Evolutionary conservation across 2,888 invertebrate genomes (phyloP).

Genomic region (Phyto melanocephala): DNA sequence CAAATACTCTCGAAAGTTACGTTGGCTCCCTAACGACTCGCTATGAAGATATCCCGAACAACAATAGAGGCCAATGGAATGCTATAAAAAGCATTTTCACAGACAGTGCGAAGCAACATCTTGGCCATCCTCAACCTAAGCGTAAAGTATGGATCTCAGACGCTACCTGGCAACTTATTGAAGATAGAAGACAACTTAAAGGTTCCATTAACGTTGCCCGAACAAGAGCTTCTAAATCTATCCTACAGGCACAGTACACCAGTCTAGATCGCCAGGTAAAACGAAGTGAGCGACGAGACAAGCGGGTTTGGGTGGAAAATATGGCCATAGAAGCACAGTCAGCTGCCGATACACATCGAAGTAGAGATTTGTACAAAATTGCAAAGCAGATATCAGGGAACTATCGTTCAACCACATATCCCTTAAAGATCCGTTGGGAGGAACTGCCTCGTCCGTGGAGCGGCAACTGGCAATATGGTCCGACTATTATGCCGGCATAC

Average conservation of each 20-base stretch:
- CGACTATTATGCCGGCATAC: too few species aligned
- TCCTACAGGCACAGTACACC: neutral
- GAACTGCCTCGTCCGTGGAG: too few species aligned
- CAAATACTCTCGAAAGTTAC: neutral
- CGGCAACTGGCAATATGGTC: too few species aligned
- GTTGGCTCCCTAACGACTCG: neutral
- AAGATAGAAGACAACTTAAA: neutral
- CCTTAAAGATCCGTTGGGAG: too few species aligned
- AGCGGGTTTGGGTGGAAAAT: neutral
- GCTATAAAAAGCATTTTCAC: too few species aligned
- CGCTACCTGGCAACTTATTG: neutral
- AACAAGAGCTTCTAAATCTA: neutral
- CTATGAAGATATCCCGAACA: neutral
- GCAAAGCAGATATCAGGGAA: too few species aligned
- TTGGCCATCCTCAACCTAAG: neutral
- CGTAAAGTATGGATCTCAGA: neutral
- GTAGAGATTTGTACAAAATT: too few species aligned
- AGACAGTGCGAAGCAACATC: neutral
- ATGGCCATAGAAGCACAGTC: too few species aligned
- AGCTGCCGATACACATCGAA: too few species aligned
- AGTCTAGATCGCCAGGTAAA: too few species aligned
- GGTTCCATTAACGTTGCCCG: too few species aligned
- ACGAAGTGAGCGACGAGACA: neutral
- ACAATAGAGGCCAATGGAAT: too few species aligned
- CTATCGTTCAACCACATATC: neutral